Percentiles rank a stretch among this genome's conserved stretches.
These are phyloP conservation scores for Spheniscus mendiculus DNA, from an alignment of 2,113 vertebrate species.

Conservation along the genomic window DNA sequence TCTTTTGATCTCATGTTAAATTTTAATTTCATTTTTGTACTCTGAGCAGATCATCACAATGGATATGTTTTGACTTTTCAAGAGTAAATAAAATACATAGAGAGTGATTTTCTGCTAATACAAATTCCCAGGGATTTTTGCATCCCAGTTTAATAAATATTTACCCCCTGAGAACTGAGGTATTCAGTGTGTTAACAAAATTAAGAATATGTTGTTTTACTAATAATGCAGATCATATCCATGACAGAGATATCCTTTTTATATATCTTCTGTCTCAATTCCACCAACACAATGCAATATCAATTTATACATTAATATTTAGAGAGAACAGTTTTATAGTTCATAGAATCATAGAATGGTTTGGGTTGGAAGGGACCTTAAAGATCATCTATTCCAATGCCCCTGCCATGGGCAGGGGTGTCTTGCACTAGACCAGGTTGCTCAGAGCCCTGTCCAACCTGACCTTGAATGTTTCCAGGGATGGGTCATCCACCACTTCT, in stretches of 20 bases:
- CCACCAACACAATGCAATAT: background rate
- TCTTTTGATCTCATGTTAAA: background rate
- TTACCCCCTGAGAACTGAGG: background rate
- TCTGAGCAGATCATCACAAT: background rate
- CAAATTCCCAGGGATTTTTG: background rate
- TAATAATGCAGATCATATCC: background rate
- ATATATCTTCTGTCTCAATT: background rate
- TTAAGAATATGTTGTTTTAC: background rate
- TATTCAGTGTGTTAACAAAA: background rate
- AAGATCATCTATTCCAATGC: accelerated
- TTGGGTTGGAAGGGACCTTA: background rate
- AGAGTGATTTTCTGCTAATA: background rate
- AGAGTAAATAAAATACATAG: background rate
- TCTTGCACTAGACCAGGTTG: background rate
- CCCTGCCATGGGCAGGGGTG: background rate
- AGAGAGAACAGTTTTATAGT: background rate
- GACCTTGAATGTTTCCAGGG: background rate
- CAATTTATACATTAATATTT: background rate
- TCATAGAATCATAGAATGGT: background rate
- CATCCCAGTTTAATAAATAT: background rate
- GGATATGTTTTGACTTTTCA: background rate
- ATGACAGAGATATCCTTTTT: background rate
- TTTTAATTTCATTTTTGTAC: background rate
- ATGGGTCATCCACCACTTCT: background rate
- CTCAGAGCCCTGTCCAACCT: background rate